Percentiles rank a stretch among this genome's conserved stretches.
Evolutionary conservation across 1,140 invertebrate genomes (phyloP).

Genomic region (Drosophila asahinai): DNA sequence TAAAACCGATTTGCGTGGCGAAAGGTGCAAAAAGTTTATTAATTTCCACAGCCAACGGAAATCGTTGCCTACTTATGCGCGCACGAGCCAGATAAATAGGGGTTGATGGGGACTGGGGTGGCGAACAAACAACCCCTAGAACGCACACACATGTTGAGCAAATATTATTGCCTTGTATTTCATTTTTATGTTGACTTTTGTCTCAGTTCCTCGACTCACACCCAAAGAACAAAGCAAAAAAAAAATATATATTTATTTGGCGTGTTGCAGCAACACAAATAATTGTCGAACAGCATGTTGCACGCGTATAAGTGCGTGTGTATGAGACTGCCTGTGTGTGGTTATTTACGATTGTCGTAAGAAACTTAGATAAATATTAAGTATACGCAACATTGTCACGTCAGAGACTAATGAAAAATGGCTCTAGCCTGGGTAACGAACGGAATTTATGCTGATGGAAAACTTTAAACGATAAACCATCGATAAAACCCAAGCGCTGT

Average conservation of each 20-base stretch:
- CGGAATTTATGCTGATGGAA: slow-evolving; percentile 56
- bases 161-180: slow-evolving; percentile 79
- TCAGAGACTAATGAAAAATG: slow-evolving; percentile 51
- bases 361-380: slow-evolving; percentile 58
- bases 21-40: slow-evolving; percentile 40
- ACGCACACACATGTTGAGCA: slow-evolving; percentile 66
- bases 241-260: slow-evolving; percentile 70
- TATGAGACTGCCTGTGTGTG: slow-evolving; percentile 11
- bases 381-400: slow-evolving; percentile 51
- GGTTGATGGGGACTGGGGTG: background rate
- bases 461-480: slow-evolving; percentile 54
- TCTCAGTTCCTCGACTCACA: slow-evolving; percentile 35
- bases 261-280: slow-evolving; percentile 82
- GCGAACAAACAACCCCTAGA: background rate
- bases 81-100: slow-evolving; percentile 30
- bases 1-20: background rate
- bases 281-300: slow-evolving; percentile 82
- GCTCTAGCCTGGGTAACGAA: slow-evolving; percentile 7
- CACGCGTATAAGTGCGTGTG: slow-evolving; percentile 38
- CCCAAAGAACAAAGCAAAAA: slow-evolving; percentile 7
- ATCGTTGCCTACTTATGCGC: slow-evolving; percentile 65
- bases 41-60: slow-evolving; percentile 33
- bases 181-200: slow-evolving; percentile 80
- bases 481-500: slow-evolving; percentile 47
- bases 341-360: slow-evolving; percentile 74